Conservation (phyloP, 2,113 vertebrate species). For the Anolis carolinensis region DNA sequence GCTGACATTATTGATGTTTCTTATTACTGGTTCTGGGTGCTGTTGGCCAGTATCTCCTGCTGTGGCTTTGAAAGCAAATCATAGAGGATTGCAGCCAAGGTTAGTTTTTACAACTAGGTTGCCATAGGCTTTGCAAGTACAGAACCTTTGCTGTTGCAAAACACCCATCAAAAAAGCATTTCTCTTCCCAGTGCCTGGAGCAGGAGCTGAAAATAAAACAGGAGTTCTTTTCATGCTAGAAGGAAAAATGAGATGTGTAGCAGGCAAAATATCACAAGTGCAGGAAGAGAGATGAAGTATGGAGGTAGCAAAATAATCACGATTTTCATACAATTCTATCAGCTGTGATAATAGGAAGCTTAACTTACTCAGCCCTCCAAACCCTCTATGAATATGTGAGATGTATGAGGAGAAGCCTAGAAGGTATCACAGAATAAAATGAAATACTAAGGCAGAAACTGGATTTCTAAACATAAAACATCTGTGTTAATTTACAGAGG, state of each 20-base stretch:
- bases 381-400: not conserved
- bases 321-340: not conserved
- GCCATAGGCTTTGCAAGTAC: not conserved
- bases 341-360: not conserved
- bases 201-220: not conserved
- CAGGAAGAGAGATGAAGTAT: not conserved
- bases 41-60: slow-evolving; percentile 53
- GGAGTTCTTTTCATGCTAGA: not conserved
- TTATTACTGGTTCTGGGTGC: slow-evolving; percentile 29
- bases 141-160: slow-evolving; percentile 1
- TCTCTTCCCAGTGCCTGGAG: not conserved
- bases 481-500: too few species aligned
- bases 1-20: slow-evolving; percentile 64
- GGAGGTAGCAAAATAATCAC: not conserved
- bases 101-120: slow-evolving; percentile 10
- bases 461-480: not conserved
- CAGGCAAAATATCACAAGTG: not conserved
- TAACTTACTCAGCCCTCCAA: not conserved
- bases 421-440: not conserved
- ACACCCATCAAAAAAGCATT: not conserved
- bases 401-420: not conserved
- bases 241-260: too few species aligned
- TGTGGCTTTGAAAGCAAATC: slow-evolving; percentile 55
- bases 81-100: slow-evolving; percentile 29
- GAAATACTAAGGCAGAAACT: not conserved